Conservation (phyloP, 2,888 invertebrate genomes). For the Orthosia cruda region DNA sequence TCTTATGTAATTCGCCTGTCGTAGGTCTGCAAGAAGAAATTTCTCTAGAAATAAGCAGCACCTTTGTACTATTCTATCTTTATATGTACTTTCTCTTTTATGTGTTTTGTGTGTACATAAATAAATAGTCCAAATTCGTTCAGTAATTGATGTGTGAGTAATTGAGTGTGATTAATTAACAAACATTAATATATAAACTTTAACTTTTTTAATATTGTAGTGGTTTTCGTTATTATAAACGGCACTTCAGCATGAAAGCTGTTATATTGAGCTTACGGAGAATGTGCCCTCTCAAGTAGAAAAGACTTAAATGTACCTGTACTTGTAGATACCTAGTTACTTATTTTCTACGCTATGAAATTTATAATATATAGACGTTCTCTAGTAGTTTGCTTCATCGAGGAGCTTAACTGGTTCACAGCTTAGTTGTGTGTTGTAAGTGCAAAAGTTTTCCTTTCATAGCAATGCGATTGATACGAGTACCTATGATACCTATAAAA, state of each 20-base stretch:
- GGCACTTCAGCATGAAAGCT: neutral
- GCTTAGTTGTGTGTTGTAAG: constrained; percentile 5
- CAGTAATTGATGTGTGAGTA: neutral
- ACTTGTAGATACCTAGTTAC: too few relatives aligned
- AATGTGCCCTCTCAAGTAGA: neutral
- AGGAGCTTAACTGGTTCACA: constrained; percentile 36
- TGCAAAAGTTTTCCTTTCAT: constrained; percentile 13
- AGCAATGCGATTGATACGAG: too few relatives aligned
- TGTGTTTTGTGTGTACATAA: too few relatives aligned
- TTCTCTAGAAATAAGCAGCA: too few relatives aligned
- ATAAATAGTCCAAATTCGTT: neutral
- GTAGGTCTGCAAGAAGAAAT: too few relatives aligned
- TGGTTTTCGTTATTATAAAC: constrained; percentile 11
- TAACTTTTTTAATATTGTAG: neutral
- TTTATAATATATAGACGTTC: neutral
- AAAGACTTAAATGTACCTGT: neutral
- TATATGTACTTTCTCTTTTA: too few relatives aligned
- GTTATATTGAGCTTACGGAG: neutral
- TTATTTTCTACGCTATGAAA: neutral
- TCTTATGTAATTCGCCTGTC: too few relatives aligned
- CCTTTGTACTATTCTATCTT: too few relatives aligned
- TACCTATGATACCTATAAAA: too few relatives aligned
- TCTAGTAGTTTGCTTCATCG: constrained; percentile 8
- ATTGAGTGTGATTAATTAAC: neutral
- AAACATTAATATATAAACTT: neutral